Conservation (phyloP, 2,797 vertebrate species). For the Liparis tanakae region DNA sequence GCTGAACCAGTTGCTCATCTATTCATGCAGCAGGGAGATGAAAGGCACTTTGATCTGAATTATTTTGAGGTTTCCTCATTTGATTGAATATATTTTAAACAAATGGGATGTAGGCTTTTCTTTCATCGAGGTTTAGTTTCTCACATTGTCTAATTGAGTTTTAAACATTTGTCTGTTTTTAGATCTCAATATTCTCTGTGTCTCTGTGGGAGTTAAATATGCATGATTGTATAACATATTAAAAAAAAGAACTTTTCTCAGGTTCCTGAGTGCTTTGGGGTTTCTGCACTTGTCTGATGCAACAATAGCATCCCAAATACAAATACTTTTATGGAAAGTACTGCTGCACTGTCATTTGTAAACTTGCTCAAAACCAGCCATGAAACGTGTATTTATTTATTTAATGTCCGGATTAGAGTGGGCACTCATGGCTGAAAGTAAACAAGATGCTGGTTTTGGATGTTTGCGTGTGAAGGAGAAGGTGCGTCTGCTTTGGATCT, state of each 20-base stretch:
- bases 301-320: slow-evolving; percentile 3
- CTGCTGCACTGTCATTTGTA: background rate
- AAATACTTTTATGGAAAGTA: background rate
- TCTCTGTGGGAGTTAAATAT: slow-evolving; percentile 29
- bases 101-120: slow-evolving; percentile 48
- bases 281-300: slow-evolving; percentile 24
- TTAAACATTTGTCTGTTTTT: slow-evolving; percentile 57
- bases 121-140: slow-evolving; percentile 67
- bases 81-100: slow-evolving; percentile 62
- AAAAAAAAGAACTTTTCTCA: slow-evolving; percentile 9
- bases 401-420: slow-evolving; percentile 10
- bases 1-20: slow-evolving; percentile 47
- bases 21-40: slow-evolving; percentile 50
- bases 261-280: background rate
- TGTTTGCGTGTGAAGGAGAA: slow-evolving; percentile 21
- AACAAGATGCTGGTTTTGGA: background rate
- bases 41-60: slow-evolving; percentile 73
- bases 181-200: slow-evolving; percentile 46
- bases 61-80: slow-evolving; percentile 68
- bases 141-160: slow-evolving; percentile 62
- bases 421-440: slow-evolving; percentile 2
- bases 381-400: slow-evolving; percentile 18
- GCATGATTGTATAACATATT: slow-evolving; percentile 14
- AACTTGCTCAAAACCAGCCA: background rate
- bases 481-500: slow-evolving; percentile 27